A percentile compares a stretch with the other conserved stretches of the same genome.
These are phyloP conservation scores for Plectrocnemia conspersa DNA, from an alignment of 1,140 invertebrate genomes.

Conservation along the genomic window DNA sequence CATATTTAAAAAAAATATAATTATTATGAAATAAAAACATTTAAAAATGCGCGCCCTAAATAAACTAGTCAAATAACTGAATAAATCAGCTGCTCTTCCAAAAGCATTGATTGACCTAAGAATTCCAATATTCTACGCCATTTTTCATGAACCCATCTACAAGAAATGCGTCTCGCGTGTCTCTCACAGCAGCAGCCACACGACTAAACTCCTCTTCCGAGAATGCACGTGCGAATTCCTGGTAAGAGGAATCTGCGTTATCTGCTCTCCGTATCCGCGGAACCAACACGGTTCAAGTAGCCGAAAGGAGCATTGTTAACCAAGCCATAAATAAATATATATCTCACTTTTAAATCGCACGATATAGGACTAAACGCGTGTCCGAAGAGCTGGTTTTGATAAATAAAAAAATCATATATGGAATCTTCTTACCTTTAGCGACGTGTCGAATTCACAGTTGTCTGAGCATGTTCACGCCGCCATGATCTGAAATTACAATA, in stretches of 20 bases:
- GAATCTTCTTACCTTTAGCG: background rate
- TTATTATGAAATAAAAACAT: no score
- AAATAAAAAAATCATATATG: background rate
- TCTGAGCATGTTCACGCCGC: no score
- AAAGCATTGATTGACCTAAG: no score
- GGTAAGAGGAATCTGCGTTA: background rate
- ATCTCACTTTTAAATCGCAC: background rate
- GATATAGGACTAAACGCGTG: background rate
- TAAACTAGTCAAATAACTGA: no score
- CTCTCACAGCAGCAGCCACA: constrained; percentile 4
- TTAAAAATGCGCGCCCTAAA: no score
- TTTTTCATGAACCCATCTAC: no score
- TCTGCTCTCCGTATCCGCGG: background rate
- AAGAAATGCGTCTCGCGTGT: no score
- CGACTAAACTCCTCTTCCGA: background rate
- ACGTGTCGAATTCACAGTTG: no score
- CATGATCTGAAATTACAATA: no score
- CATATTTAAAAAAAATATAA: no score
- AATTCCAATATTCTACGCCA: no score
- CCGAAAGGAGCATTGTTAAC: constrained; percentile 6
- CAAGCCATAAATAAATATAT: constrained; percentile 3
- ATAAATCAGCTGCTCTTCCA: no score
- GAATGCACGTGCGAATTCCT: background rate
- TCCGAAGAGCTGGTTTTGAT: background rate
- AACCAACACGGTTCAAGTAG: background rate